Evolutionary conservation across 2,888 invertebrate genomes (phyloP).

Genomic region (Leptura quadrifasciata): DNA sequence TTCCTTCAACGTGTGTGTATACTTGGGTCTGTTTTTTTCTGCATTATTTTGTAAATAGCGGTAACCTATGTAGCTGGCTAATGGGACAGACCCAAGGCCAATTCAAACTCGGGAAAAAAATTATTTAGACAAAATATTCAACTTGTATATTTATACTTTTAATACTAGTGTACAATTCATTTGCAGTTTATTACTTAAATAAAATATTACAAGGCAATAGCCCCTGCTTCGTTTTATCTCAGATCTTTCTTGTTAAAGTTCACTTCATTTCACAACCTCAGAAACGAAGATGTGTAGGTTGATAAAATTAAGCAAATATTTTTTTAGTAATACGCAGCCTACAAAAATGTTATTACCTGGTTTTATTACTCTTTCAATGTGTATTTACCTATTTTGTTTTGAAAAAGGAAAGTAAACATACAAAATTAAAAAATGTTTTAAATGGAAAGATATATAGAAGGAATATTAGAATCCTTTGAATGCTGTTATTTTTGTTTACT

Average conservation of each 20-base stretch:
- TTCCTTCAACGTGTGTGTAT: too few species aligned
- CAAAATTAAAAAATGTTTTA: slow-evolving; percentile 3
- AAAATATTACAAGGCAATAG: too few species aligned
- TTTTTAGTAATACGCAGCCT: background rate
- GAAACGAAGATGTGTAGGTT: background rate
- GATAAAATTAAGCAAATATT: background rate
- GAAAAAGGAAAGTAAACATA: background rate
- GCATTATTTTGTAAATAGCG: too few species aligned
- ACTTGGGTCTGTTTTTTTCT: too few species aligned
- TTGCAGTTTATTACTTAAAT: too few species aligned
- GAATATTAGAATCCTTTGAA: slow-evolving; percentile 4
- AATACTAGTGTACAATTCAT: too few species aligned
- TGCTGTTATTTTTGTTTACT: background rate
- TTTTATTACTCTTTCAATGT: background rate
- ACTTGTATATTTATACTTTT: too few species aligned
- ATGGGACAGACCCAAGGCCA: too few species aligned
- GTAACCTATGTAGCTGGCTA: too few species aligned
- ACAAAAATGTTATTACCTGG: background rate
- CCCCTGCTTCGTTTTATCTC: too few species aligned
- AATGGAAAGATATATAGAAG: background rate
- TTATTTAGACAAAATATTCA: too few species aligned
- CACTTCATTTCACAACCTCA: background rate
- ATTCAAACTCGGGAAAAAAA: too few species aligned
- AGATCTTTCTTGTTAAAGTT: background rate
- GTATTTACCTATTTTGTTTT: background rate